Evolutionary conservation across 2,888 invertebrate genomes (phyloP).

Genomic region (Euzophera pinguis): DNA sequence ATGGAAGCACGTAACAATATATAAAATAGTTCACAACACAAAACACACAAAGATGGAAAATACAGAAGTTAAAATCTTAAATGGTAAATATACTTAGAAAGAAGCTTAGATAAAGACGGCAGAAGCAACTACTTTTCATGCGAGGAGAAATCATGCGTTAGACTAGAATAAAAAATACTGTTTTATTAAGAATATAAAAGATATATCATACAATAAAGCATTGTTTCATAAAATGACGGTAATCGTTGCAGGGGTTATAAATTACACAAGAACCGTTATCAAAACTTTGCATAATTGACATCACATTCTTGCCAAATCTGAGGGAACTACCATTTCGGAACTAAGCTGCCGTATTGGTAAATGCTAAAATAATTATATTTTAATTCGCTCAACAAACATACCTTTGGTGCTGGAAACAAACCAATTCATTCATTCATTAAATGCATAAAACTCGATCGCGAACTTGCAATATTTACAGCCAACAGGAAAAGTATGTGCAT

Average conservation of each 20-base stretch:
- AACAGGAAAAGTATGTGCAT: slow-evolving; percentile 66
- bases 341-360: slow-evolving; percentile 79
- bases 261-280: slow-evolving; percentile 26
- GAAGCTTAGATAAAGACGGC: slow-evolving; percentile 3
- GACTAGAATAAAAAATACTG: background rate
- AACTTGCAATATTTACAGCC: slow-evolving; percentile 27
- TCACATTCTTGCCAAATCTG: slow-evolving; percentile 40
- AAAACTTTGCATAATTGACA: slow-evolving; percentile 17
- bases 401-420: slow-evolving; percentile 49
- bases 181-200: slow-evolving; percentile 4
- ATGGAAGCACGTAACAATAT: slow-evolving; percentile 9
- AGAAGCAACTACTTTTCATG: slow-evolving; percentile 20
- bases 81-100: background rate
- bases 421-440: slow-evolving; percentile 18
- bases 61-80: slow-evolving; percentile 1
- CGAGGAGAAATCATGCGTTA: slow-evolving; percentile 16
- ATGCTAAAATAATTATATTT: slow-evolving; percentile 66
- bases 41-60: slow-evolving; percentile 13
- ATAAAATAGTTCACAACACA: slow-evolving; percentile 12
- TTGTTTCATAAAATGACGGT: slow-evolving; percentile 1
- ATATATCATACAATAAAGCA: slow-evolving; percentile 11
- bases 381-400: slow-evolving; percentile 57
- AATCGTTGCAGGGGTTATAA: slow-evolving; percentile 17
- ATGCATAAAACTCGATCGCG: slow-evolving; percentile 17
- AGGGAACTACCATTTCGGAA: slow-evolving; percentile 49